Evolutionary conservation across 2,888 invertebrate genomes (phyloP).

Genomic region (Cryptophagus acutangulus): DNA sequence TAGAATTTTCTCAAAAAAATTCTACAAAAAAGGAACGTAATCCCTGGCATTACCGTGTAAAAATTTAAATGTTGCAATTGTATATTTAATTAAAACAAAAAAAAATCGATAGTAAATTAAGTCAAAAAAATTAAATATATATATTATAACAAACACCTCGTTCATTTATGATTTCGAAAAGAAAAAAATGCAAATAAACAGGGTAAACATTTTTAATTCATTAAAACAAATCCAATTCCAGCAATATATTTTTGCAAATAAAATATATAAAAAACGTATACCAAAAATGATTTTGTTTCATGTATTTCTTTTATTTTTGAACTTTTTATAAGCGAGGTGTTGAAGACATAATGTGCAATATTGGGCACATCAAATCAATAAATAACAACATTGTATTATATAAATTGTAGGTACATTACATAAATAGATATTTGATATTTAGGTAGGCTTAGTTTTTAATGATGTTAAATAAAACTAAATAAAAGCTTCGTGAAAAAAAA

Average conservation of each 20-base stretch:
- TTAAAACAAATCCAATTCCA: background rate
- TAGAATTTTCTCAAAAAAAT: conserved; percentile 28
- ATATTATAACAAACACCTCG: conserved; percentile 4
- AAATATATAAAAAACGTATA: conserved; percentile 41
- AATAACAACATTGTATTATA: conserved; percentile 43
- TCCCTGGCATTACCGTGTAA: conserved; percentile 49
- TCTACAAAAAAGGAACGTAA: conserved; percentile 46
- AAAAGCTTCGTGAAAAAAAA: conserved; percentile 47
- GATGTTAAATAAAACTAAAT: conserved; percentile 50
- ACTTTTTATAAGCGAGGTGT: conserved; percentile 41
- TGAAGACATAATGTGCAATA: conserved; percentile 12
- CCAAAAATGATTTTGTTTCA: conserved; percentile 26
- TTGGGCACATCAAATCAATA: conserved; percentile 25
- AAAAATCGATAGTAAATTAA: conserved; percentile 35
- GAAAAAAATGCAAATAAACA: conserved; percentile 35
- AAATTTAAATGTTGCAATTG: conserved; percentile 44
- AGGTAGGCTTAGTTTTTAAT: conserved; percentile 50
- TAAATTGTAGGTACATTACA: conserved; percentile 44
- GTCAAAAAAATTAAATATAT: conserved; percentile 23
- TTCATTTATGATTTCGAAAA: conserved; percentile 18
- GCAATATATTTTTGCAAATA: conserved; percentile 42
- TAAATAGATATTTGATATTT: conserved; percentile 50
- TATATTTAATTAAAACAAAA: conserved; percentile 43
- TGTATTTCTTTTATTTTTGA: conserved; percentile 11
- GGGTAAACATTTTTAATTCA: conserved; percentile 39